These are phyloP conservation scores for Strigamia maritima DNA, from an alignment of 2,888 invertebrate species.

Conservation along the genomic window DNA sequence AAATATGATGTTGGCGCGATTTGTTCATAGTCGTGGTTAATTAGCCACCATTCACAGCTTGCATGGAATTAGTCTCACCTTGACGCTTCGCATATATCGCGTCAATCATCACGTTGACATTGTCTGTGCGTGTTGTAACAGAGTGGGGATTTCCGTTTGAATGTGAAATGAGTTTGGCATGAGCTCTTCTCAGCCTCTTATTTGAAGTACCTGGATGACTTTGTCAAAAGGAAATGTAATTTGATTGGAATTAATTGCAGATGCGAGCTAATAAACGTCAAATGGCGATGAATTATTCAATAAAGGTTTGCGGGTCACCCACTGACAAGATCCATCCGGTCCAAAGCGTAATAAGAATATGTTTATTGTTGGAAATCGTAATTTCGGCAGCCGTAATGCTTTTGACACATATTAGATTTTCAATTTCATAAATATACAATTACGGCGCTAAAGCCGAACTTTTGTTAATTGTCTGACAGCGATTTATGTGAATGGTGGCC, in stretches of 20 bases:
- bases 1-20: too few relatives aligned
- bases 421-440: background rate
- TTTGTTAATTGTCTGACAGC: background rate
- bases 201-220: background rate
- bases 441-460: background rate
- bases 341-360: background rate
- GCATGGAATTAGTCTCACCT: too few relatives aligned
- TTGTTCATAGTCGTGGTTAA: too few relatives aligned
- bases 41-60: too few relatives aligned
- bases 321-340: background rate
- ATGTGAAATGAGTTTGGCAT: too few relatives aligned
- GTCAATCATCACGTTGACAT: too few relatives aligned
- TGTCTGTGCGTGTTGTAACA: too few relatives aligned
- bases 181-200: too few relatives aligned
- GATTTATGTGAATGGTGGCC: background rate
- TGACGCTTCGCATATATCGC: too few relatives aligned
- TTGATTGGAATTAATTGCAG: background rate
- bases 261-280: background rate
- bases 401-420: background rate
- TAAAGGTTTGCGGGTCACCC: background rate
- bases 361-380: background rate
- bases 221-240: background rate
- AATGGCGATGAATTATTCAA: background rate
- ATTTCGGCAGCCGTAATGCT: background rate
- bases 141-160: too few relatives aligned